Conservation (phyloP, 2,888 invertebrate species). For the Hetaerina titia region DNA sequence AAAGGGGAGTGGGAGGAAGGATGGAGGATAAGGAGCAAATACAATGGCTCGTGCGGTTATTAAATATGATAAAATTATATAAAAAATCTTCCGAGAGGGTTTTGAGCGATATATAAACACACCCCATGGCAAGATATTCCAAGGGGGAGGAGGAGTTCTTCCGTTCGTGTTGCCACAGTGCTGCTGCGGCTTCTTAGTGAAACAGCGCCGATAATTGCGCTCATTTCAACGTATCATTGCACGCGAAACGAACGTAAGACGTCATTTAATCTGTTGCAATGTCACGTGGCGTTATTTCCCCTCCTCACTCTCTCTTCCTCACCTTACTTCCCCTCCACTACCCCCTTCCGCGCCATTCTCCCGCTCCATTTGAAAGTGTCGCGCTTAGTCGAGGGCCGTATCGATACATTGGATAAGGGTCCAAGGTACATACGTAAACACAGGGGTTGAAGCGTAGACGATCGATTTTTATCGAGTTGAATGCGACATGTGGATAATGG, state of each 20-base stretch:
- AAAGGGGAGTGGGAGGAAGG: not conserved
- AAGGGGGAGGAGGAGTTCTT: not conserved
- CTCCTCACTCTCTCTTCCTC: not conserved
- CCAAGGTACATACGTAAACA: too few relatives aligned
- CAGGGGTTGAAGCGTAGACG: too few relatives aligned
- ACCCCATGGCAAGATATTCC: not conserved
- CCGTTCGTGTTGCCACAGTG: not conserved
- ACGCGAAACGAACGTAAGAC: not conserved
- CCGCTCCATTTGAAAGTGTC: not conserved
- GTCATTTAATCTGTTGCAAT: constrained; percentile 61
- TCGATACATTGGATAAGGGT: too few relatives aligned
- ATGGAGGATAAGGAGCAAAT: not conserved
- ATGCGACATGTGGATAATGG: too few relatives aligned
- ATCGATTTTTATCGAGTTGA: too few relatives aligned
- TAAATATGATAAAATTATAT: not conserved
- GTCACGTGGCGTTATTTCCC: constrained; percentile 18
- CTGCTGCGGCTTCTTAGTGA: not conserved
- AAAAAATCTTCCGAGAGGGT: not conserved
- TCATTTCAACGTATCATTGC: not conserved
- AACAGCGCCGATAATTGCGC: not conserved
- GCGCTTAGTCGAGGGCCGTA: too few relatives aligned
- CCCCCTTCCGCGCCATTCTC: not conserved
- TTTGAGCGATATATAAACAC: not conserved
- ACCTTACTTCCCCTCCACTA: not conserved
- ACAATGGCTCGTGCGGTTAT: not conserved